phyloP scores from a whole-genome alignment of 2,113 vertebrate species.

The Saccopteryx bilineata region DNA sequence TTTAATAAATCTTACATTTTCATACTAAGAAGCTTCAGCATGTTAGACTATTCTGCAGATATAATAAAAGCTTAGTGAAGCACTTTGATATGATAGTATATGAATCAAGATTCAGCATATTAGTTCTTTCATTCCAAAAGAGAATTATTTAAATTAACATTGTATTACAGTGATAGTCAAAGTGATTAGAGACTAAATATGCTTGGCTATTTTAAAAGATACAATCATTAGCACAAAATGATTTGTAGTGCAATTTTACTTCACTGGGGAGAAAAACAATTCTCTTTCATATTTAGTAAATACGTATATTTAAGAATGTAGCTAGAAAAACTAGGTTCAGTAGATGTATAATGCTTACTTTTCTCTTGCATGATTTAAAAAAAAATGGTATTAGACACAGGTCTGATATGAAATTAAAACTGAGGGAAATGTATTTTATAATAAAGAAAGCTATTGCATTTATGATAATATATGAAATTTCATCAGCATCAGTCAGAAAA shows the following conservation, averaged over 20 bases:
- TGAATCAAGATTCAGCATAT: slow-evolving; percentile 48
- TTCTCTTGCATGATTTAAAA: slow-evolving; percentile 17
- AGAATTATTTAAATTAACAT: slow-evolving; percentile 67
- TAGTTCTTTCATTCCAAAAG: slow-evolving; percentile 62
- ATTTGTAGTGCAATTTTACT: slow-evolving; percentile 74
- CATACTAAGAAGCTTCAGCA: slow-evolving; percentile 38
- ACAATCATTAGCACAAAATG: slow-evolving; percentile 65
- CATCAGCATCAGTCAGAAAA: slow-evolving; percentile 67
- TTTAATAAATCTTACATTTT: slow-evolving; percentile 67
- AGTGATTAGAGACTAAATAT: slow-evolving; percentile 46
- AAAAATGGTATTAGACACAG: slow-evolving; percentile 60
- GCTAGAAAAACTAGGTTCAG: background rate
- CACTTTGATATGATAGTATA: slow-evolving; percentile 46
- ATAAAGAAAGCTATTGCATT: slow-evolving; percentile 59
- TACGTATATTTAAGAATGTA: slow-evolving; percentile 71
- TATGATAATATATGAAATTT: slow-evolving; percentile 66
- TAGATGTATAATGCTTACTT: slow-evolving; percentile 22
- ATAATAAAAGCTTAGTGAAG: slow-evolving; percentile 53
- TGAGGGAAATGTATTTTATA: background rate
- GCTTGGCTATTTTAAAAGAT: slow-evolving; percentile 66
- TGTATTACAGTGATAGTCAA: slow-evolving; percentile 24
- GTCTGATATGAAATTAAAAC: slow-evolving; percentile 54
- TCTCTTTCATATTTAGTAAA: slow-evolving; percentile 72
- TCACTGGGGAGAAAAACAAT: slow-evolving; percentile 74
- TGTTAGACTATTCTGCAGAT: slow-evolving; percentile 39